Evolutionary conservation across 2,888 invertebrate genomes (phyloP).

Genomic region (Serripes groenlandicus): DNA sequence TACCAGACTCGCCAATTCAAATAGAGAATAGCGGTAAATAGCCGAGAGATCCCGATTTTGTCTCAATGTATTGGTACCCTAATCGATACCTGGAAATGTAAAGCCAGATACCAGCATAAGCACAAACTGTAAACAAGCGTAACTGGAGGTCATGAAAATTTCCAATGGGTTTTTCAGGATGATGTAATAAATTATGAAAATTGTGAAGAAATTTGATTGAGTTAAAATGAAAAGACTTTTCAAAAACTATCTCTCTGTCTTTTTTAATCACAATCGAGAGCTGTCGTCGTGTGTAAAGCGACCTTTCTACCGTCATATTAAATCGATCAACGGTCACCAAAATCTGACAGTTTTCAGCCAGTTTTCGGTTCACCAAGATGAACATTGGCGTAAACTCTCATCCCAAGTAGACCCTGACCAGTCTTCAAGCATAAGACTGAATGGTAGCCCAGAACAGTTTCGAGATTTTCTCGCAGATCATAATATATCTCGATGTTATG

Average conservation of each 20-base stretch:
- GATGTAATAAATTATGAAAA: conserved; percentile 16
- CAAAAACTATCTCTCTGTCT: not conserved
- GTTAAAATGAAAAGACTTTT: conserved; percentile 11
- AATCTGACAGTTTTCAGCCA: too few species aligned
- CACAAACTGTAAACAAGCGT: conserved; percentile 5
- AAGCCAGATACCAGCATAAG: not conserved
- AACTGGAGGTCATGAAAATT: conserved; percentile 7
- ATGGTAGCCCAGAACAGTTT: not conserved
- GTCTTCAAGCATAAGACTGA: not conserved
- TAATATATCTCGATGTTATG: conserved; percentile 54
- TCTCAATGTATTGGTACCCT: too few species aligned
- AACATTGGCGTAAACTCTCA: too few species aligned
- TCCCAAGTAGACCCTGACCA: too few species aligned
- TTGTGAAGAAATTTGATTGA: not conserved
- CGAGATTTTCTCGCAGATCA: conserved; percentile 1
- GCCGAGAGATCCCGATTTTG: too few species aligned
- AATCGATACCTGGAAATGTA: too few species aligned
- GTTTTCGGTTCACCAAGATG: too few species aligned
- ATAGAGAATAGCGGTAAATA: too few species aligned
- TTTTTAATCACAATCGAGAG: conserved; percentile 1
- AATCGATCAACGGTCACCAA: not conserved
- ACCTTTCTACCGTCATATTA: too few species aligned
- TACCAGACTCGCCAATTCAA: too few species aligned
- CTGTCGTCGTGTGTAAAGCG: conserved; percentile 2
- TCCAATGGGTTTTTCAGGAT: not conserved